Evolutionary conservation across 2,113 vertebrate species (phyloP).

Genomic region (Heteronetta atricapilla): DNA sequence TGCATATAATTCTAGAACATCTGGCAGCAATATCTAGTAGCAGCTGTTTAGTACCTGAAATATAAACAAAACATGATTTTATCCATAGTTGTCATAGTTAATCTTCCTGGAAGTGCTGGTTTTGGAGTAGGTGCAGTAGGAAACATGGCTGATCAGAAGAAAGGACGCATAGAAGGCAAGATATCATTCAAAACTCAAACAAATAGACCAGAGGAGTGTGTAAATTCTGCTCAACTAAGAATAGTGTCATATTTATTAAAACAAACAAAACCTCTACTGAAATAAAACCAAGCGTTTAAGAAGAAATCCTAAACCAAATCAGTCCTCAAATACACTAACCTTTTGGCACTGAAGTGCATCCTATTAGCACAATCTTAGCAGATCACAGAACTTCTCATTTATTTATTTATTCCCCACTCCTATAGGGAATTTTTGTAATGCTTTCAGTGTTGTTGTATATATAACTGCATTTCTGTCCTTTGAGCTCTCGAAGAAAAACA

Average conservation of each 20-base stretch:
- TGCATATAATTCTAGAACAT: conserved; percentile 79
- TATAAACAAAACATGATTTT: conserved; percentile 74
- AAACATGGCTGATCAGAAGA: neutral
- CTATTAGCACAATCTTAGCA: neutral
- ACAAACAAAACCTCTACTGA: neutral
- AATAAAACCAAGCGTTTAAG: neutral
- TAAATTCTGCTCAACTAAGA: neutral
- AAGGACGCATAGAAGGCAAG: neutral
- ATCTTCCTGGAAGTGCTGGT: conserved; percentile 41
- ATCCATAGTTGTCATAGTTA: conserved; percentile 20
- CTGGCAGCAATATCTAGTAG: conserved; percentile 73
- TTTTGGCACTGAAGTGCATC: neutral
- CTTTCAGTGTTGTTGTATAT: neutral
- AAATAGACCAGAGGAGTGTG: neutral
- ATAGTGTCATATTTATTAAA: neutral
- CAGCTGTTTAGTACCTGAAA: conserved; percentile 81
- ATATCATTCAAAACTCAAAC: neutral
- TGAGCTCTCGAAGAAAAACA: neutral
- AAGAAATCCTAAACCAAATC: neutral
- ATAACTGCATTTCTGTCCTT: neutral
- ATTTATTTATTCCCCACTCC: neutral
- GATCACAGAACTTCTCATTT: neutral
- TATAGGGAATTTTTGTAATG: neutral
- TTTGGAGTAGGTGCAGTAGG: neutral
- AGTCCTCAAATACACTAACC: neutral